phyloP scores from a whole-genome alignment of 2,888 invertebrate species.

The Notodonta dromedarius region DNA sequence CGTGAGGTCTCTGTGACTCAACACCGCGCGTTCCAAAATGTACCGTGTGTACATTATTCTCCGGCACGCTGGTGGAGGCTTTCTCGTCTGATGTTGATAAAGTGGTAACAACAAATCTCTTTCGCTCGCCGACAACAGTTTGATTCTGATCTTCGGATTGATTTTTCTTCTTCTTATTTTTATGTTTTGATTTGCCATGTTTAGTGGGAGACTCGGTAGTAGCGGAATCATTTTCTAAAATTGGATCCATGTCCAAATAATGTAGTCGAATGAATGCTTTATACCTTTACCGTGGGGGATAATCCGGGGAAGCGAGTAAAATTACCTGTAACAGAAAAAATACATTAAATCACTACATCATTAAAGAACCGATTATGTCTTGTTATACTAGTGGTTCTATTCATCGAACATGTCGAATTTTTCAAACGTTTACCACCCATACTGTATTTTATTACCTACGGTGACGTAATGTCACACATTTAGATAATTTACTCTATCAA shows the following conservation, averaged over 20 bases:
- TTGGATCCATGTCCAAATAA: conserved; percentile 74
- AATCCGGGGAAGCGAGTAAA: conserved; percentile 50
- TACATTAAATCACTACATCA: conserved; percentile 4
- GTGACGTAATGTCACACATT: no score
- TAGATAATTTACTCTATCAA: no score
- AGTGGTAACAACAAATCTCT: conserved; percentile 76
- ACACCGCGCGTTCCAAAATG: conserved; percentile 79
- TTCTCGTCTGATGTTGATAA: conserved; percentile 66
- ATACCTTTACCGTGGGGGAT: conserved; percentile 66
- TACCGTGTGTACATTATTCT: conserved; percentile 76
- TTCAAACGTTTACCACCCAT: neutral
- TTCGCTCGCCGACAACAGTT: conserved; percentile 74
- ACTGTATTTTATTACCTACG: neutral
- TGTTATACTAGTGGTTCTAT: neutral
- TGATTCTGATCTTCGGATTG: conserved; percentile 61
- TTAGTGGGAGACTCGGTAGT: conserved; percentile 69
- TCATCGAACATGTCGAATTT: no score
- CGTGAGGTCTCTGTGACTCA: conserved; percentile 76
- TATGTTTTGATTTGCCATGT: conserved; percentile 74
- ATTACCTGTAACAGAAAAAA: conserved; percentile 66
- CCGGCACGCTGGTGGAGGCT: conserved; percentile 60
- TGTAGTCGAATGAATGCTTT: conserved; percentile 45
- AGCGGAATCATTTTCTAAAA: conserved; percentile 79
- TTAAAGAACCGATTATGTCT: neutral
- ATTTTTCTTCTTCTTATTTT: conserved; percentile 74